Evolutionary conservation across 2,888 invertebrate species (phyloP).

Genomic region (Diadegma fenestrale): DNA sequence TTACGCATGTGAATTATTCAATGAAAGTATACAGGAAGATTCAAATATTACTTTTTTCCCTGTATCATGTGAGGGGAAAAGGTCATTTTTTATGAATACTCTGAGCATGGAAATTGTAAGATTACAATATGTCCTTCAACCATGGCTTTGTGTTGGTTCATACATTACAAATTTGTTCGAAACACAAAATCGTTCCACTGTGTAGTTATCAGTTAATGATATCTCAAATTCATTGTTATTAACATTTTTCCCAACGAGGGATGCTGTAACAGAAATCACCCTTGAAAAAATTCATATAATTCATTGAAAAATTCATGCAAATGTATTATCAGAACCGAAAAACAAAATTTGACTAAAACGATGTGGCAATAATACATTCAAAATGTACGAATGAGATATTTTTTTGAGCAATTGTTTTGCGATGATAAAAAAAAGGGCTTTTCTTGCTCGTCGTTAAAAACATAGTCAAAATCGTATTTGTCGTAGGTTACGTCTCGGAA

Average conservation of each 20-base stretch:
- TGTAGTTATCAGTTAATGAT: slow-evolving; percentile 31
- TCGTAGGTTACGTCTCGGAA: slow-evolving; percentile 30
- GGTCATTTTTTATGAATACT: slow-evolving; percentile 34
- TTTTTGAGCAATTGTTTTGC: slow-evolving; percentile 23
- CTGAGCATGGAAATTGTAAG: slow-evolving; percentile 20
- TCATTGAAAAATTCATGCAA: slow-evolving; percentile 30
- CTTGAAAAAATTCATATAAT: slow-evolving; percentile 14
- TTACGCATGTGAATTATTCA: slow-evolving; percentile 33
- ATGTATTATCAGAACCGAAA: slow-evolving; percentile 29
- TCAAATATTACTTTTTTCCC: slow-evolving; percentile 34
- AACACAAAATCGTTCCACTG: slow-evolving; percentile 27
- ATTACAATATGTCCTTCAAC: slow-evolving; percentile 24
- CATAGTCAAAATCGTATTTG: slow-evolving; percentile 26
- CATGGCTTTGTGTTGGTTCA: slow-evolving; percentile 29
- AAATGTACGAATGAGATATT: slow-evolving; percentile 33
- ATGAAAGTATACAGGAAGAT: slow-evolving; percentile 25
- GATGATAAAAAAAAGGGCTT: slow-evolving; percentile 22
- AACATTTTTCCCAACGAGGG: slow-evolving; percentile 20
- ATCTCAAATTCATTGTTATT: slow-evolving; percentile 28
- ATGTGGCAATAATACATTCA: slow-evolving; percentile 23
- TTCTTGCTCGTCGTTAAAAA: slow-evolving; percentile 32
- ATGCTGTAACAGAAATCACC: slow-evolving; percentile 32
- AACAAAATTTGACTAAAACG: slow-evolving; percentile 26
- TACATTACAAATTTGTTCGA: slow-evolving; percentile 33
- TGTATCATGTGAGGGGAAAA: slow-evolving; percentile 38